Evolutionary conservation across 2,797 vertebrate species (phyloP).

Genomic region (Pyrocephalus nanus): DNA sequence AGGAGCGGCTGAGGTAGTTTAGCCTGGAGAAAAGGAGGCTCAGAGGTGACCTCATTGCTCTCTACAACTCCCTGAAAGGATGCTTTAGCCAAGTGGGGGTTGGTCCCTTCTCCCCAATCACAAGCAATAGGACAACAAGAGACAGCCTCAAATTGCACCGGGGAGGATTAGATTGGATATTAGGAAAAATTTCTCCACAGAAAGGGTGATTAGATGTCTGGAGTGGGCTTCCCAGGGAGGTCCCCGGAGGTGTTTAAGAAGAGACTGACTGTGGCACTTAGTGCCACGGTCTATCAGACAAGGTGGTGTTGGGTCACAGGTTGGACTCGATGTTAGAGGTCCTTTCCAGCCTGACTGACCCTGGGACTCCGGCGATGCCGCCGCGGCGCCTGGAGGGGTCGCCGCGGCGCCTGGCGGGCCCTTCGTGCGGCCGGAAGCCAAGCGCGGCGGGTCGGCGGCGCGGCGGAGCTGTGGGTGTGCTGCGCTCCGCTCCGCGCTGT

Average conservation of each 20-base stretch:
- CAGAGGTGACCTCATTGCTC: neutral
- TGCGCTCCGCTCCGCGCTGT: too few relatives aligned
- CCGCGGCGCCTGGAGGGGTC: neutral
- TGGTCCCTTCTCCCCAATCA: neutral
- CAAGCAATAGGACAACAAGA: neutral
- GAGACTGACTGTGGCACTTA: neutral
- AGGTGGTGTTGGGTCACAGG: neutral
- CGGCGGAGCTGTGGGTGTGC: neutral
- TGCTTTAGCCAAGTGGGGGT: neutral
- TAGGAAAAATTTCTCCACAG: neutral
- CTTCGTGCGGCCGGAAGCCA: neutral
- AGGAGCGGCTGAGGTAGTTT: neutral
- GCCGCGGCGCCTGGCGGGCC: neutral
- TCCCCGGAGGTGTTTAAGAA: neutral
- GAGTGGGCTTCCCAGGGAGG: neutral
- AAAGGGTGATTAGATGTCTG: neutral
- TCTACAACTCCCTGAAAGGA: neutral
- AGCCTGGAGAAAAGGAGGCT: neutral
- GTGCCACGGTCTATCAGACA: neutral
- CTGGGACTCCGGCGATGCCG: accelerated
- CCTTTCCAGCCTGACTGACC: accelerated
- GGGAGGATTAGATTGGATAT: neutral
- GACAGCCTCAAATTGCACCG: neutral
- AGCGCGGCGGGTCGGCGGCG: neutral
- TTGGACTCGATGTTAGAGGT: accelerated